A percentile compares a stretch with the other conserved stretches of the same genome.
Evolutionary conservation across 2,797 vertebrate genomes (phyloP).

Genomic region (Spinus olivaceus): DNA sequence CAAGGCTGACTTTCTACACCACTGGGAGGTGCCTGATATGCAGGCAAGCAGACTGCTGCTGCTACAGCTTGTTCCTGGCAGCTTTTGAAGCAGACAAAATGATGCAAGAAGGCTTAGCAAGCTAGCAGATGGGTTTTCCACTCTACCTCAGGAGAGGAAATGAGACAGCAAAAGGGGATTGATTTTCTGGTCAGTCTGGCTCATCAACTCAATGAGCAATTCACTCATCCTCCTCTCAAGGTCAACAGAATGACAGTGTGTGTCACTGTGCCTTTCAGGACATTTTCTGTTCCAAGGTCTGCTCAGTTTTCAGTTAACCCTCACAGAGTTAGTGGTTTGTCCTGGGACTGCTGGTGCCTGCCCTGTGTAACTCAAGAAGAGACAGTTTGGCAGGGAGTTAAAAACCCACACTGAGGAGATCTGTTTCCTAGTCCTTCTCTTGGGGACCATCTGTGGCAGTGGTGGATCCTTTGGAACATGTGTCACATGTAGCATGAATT

Average conservation of each 20-base stretch:
- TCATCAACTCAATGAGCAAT: not conserved
- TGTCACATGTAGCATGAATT: not conserved
- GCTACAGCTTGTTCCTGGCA: not conserved
- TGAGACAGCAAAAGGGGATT: not conserved
- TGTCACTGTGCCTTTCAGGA: not conserved
- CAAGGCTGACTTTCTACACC: not conserved
- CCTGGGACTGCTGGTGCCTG: not conserved
- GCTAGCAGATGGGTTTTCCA: not conserved
- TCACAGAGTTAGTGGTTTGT: not conserved
- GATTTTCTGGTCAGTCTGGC: not conserved
- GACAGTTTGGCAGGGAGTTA: not conserved
- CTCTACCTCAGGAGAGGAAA: not conserved
- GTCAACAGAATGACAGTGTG: not conserved
- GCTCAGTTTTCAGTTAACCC: not conserved
- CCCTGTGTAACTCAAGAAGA: not conserved
- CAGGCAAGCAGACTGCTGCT: not conserved
- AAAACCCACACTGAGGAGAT: not conserved
- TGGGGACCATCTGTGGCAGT: not conserved
- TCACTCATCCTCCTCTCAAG: not conserved
- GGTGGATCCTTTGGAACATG: not conserved
- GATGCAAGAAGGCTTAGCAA: not conserved
- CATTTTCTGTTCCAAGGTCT: not conserved
- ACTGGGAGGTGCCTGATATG: not conserved
- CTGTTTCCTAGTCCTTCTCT: not conserved
- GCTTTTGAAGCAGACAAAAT: not conserved